Base-by-base conservation (phyloP, 2,113 vertebrate genomes). In the Numenius arquata region DNA sequence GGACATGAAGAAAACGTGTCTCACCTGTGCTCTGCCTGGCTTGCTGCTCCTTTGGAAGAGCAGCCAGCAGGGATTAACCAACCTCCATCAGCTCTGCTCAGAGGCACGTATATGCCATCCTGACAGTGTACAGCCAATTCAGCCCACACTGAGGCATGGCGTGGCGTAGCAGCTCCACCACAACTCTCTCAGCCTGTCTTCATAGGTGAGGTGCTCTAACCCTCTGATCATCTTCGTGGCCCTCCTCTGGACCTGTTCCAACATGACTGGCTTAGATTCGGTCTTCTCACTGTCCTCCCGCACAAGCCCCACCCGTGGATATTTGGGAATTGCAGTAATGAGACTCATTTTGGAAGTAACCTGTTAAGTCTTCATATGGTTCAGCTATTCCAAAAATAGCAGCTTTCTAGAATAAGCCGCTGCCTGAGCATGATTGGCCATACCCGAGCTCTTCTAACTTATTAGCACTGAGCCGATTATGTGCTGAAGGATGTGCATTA, bases 341-440 rank as follows among this genome's bases (percentile, higher is more conserved):
- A 76, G n/a, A 68, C 17, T 68, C 25, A 38, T 82, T 30, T 85
- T 74, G 75, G 56, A 89, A 62, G 19, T 53, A 72, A 66, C 77
- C 45, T 87, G 38, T 52, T 68, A 75, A 85, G 71, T 23, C 81
- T 65, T 85, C 55, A 10, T 10, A 68, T 26, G 25, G 71, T 38
- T 93, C 85, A 85, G 87, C 77, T 94, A 48, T 73, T 94, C 74
- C 58, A 93, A 93, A 94, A 93, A 89, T 93, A 96, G 91, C 71
- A 95, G 50, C 29, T 88, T 89, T 87, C 87, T 76, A 29, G 58
- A 94, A 70, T 88, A 89, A 96, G 62, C 50, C 0, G 0, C 70
- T 91, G 74, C 77, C 74, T 79, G 81, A 70, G 79, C 34, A 38
- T 58, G 81, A 80, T 4, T 83, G 27, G 77, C 81, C 45, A 1